Conservation (phyloP, 2,888 invertebrate genomes). For the Tiphia femorata region DNA sequence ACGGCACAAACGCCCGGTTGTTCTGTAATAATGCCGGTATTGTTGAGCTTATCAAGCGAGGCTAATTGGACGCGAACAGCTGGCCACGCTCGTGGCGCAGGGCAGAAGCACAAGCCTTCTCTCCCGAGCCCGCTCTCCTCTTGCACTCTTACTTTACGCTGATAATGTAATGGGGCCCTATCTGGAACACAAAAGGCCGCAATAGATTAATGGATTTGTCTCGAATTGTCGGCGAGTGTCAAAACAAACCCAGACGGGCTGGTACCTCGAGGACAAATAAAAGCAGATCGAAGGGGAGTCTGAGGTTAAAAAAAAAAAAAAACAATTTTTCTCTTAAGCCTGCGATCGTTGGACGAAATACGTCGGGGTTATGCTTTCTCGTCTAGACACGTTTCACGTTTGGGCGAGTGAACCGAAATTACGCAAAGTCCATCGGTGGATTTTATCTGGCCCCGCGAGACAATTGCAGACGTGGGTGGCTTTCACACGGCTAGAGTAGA, state of each 20-base stretch:
- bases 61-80: constrained; percentile 68
- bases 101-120: constrained; percentile 30
- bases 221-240: constrained; percentile 57
- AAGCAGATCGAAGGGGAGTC: too few species aligned
- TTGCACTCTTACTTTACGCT: constrained; percentile 63
- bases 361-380: too few species aligned
- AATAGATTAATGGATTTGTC: constrained; percentile 63
- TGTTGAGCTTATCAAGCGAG: constrained; percentile 68
- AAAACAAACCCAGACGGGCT: constrained; percentile 60
- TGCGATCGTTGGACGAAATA: too few species aligned
- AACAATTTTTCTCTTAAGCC: too few species aligned
- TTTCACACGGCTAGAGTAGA: too few species aligned
- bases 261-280: too few species aligned
- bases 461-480: too few species aligned
- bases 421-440: too few species aligned
- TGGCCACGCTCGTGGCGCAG: constrained; percentile 51
- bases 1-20: constrained; percentile 55
- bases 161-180: constrained; percentile 65
- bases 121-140: constrained; percentile 48
- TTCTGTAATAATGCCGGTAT: constrained; percentile 66
- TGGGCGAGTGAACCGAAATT: too few species aligned
- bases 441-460: too few species aligned
- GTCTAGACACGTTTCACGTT: too few species aligned
- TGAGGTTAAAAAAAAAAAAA: too few species aligned
- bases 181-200: constrained; percentile 63